phyloP scores from a whole-genome alignment of 2,797 vertebrate genomes.

The Pangasius macronema region DNA sequence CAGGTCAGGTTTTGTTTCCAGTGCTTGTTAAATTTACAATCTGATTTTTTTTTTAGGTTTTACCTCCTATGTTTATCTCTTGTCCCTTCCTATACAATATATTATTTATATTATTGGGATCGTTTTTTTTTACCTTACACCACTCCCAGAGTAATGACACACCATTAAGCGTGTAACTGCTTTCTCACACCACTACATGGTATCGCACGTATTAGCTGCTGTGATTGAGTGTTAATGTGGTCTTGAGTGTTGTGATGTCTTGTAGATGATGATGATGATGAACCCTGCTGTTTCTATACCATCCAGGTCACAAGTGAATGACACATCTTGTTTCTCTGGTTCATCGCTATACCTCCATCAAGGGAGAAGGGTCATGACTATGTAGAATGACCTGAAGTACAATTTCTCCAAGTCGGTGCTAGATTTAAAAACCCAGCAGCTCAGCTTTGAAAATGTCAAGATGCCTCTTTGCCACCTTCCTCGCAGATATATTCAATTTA shows the following conservation, averaged over 20 bases:
- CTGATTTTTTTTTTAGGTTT: not conserved
- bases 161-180: not conserved
- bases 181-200: not conserved
- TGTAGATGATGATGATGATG: not conserved
- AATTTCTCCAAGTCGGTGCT: not conserved
- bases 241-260: not conserved
- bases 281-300: constrained; percentile 4
- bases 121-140: too few relatives aligned
- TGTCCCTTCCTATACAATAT: too few relatives aligned
- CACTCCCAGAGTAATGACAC: not conserved
- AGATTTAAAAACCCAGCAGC: constrained; percentile 17
- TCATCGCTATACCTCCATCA: not conserved
- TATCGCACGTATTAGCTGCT: too few relatives aligned
- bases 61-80: too few relatives aligned
- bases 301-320: not conserved
- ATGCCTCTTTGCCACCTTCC: constrained; percentile 39
- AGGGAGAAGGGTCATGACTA: not conserved
- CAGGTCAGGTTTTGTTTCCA: not conserved
- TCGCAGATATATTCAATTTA: constrained; percentile 41
- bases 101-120: too few relatives aligned
- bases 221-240: not conserved
- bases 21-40: not conserved
- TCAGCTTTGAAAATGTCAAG: constrained; percentile 57
- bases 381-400: constrained; percentile 1
- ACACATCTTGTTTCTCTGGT: not conserved